Base-by-base conservation (phyloP, 2,113 vertebrate genomes). In the Siniperca knerii region DNA sequence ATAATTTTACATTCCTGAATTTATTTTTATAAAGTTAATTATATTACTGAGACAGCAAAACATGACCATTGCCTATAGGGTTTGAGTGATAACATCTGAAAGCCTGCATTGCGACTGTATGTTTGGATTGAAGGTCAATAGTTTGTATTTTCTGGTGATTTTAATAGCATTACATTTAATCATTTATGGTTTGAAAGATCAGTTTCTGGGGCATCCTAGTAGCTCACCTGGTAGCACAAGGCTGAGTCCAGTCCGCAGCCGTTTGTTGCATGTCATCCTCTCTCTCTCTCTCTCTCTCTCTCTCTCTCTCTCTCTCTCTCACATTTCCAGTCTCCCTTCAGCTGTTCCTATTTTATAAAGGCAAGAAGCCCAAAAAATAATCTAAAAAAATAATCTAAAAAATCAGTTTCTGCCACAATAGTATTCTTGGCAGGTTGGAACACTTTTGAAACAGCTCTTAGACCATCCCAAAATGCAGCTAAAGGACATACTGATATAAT, bases 1-100 rank as follows among this genome's bases (percentile, higher is more conserved):
- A 86, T 75, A 6, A 83, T 81, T 90, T 67, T 64, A 75, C 40
- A 80, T 79, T 6, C 77, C 15, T 55, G 55, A 85, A 87, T 46
- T 12, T 46, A 60, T 81, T 81, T 84, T 73, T 33, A 67, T 58
- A 40, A 64, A 79, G 66, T 15, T 82, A 52, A 79, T 83, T 54
- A 83, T 67, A 69, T 64, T 79, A 77, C 68, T 33, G 66, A 83
- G 37, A 79, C 48, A 37, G 81, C 58, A 70, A 67, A 77, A 64
- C 61, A 15, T 42, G 23, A 62, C 16, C 29, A 65, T 12, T 52
- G 44, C 8, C 23, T 16, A 13, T 0, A 23, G 42, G 60, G 25
- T 55, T 55, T 61, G 55, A 74, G 16, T 64, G 75, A 66, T 66
- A 21, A 40, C 58, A 65, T 75, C 21, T 72, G n/a, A 81, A 70